A percentile compares a stretch with the other conserved stretches of the same genome.
These are phyloP conservation scores for Australoheros facetus DNA, from an alignment of 2,797 vertebrate genomes.

Conservation along the genomic window DNA sequence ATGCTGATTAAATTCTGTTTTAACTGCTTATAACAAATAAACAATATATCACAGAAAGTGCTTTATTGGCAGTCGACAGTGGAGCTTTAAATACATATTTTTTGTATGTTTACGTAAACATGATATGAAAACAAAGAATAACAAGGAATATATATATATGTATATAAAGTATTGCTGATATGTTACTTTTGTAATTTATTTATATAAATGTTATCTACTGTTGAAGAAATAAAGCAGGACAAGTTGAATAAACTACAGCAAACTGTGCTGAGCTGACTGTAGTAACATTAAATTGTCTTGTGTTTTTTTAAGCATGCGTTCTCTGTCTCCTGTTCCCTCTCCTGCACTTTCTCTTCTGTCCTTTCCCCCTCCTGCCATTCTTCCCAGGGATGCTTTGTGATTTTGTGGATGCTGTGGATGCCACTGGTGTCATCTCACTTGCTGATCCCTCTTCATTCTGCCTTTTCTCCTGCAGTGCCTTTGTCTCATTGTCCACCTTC, in stretches of 20 bases:
- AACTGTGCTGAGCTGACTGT: neutral
- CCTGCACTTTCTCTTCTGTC: neutral
- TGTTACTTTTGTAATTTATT: neutral
- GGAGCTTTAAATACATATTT: neutral
- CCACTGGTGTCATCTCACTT: neutral
- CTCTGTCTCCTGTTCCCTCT: neutral
- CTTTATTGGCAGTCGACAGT: neutral
- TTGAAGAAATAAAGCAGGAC: neutral
- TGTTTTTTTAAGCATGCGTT: neutral
- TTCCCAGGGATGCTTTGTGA: neutral
- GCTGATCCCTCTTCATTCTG: neutral
- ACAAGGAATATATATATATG: neutral
- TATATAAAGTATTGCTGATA: neutral
- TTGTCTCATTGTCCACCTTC: constrained; percentile 28
- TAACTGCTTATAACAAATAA: too few species aligned
- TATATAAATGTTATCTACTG: neutral
- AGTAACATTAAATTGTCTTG: neutral
- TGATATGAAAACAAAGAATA: neutral
- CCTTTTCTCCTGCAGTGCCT: fast-evolving
- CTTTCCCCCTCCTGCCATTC: neutral
- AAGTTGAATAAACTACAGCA: neutral
- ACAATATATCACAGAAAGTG: neutral
- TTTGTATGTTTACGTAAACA: neutral
- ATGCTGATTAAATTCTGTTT: neutral
- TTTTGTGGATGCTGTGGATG: fast-evolving